phyloP scores from a whole-genome alignment of 2,797 vertebrate genomes.

The Oreortyx pictus region DNA sequence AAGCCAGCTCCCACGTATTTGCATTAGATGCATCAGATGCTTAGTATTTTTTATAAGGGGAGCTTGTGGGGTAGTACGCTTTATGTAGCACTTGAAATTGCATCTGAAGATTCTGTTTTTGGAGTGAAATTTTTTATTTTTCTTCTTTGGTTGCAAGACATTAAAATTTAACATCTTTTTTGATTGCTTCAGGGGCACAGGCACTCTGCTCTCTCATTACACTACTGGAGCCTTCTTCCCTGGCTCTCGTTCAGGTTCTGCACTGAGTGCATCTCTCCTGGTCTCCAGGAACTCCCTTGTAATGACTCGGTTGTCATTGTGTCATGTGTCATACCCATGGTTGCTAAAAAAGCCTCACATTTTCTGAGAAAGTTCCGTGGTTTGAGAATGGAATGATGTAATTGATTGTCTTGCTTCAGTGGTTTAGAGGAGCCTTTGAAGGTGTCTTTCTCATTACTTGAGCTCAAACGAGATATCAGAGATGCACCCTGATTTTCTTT shows the following conservation, averaged over 20 bases:
- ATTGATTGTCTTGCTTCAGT: conserved; percentile 10
- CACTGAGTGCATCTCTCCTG: background rate
- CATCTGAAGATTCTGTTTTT: background rate
- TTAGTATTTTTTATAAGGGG: background rate
- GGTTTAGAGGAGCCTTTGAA: background rate
- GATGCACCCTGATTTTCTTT: background rate
- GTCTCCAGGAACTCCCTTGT: background rate
- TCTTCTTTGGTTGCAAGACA: background rate
- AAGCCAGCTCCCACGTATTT: background rate
- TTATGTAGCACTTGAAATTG: background rate
- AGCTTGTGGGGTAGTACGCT: background rate
- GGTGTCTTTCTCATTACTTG: background rate
- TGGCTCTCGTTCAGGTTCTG: background rate
- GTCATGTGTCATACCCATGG: background rate
- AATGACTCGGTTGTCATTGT: background rate
- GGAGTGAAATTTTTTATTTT: background rate
- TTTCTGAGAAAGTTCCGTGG: background rate
- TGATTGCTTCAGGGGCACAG: accelerated
- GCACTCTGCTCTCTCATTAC: background rate
- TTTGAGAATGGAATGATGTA: background rate
- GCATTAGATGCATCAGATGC: background rate
- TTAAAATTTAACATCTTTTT: conserved; percentile 18
- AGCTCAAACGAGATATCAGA: background rate
- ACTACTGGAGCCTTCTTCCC: background rate
- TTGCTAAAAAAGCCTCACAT: conserved; percentile 10